Conservation (phyloP, 2,888 invertebrate species). For the Acronicta aceris region DNA sequence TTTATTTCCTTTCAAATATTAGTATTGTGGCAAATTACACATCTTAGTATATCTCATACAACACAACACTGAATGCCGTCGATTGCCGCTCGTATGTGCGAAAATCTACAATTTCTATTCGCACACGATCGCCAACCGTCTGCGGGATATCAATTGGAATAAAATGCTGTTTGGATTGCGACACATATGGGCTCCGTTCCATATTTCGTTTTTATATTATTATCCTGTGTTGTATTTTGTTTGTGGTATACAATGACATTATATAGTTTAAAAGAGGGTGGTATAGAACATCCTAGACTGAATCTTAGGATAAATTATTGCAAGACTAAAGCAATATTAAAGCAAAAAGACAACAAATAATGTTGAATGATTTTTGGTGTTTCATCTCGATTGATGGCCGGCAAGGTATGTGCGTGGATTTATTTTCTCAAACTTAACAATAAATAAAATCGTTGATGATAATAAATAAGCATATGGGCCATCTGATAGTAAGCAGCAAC, state of each 20-base stretch:
- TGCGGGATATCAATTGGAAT: constrained; percentile 46
- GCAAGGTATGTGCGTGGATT: too few relatives aligned
- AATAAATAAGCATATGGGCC: too few relatives aligned
- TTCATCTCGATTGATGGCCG: too few relatives aligned
- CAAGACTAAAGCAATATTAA: too few relatives aligned
- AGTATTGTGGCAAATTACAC: constrained; percentile 18
- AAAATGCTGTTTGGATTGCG: constrained; percentile 47
- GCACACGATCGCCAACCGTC: constrained; percentile 40
- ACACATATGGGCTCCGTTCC: constrained; percentile 36
- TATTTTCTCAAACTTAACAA: too few relatives aligned
- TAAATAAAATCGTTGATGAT: too few relatives aligned
- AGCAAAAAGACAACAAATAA: too few relatives aligned
- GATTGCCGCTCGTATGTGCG: constrained; percentile 46
- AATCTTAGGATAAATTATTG: neutral
- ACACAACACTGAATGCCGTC: constrained; percentile 40
- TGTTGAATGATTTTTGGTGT: too few relatives aligned
- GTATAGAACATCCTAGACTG: neutral
- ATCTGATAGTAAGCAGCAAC: too few relatives aligned
- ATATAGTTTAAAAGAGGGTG: too few relatives aligned
- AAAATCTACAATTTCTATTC: constrained; percentile 60
- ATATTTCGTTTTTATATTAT: constrained; percentile 35
- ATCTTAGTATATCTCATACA: constrained; percentile 20
- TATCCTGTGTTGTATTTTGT: constrained; percentile 27
- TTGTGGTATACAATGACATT: too few relatives aligned
- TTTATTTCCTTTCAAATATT: constrained; percentile 2